Evolutionary conservation across 1,140 invertebrate species (phyloP).

Genomic region (Alviniconcha marisindica): DNA sequence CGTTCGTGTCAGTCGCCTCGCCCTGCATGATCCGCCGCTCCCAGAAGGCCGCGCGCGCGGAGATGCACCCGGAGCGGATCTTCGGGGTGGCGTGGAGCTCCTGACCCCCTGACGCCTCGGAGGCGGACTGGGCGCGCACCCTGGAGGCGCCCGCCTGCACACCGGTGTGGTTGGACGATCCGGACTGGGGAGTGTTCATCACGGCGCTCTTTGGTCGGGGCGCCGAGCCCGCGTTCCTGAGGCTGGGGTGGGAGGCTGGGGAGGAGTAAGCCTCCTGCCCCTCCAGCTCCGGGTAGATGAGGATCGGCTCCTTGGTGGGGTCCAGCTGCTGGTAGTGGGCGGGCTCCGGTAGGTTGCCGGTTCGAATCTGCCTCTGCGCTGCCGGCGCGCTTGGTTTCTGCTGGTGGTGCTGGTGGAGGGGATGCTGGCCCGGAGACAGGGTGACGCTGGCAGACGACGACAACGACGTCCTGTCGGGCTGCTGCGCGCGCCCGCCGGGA

Average conservation of each 20-base stretch:
- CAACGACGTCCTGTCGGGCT: not conserved
- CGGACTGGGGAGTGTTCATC: not conserved
- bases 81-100: constrained; percentile 39
- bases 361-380: not conserved
- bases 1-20: constrained; percentile 25
- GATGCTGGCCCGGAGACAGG: not conserved
- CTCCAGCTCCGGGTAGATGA: not conserved
- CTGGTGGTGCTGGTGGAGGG: not conserved
- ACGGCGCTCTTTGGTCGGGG: constrained; percentile 23
- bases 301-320: not conserved
- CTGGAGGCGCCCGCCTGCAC: not conserved
- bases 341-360: not conserved
- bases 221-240: not conserved
- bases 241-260: not conserved
- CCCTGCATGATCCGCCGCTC: constrained; percentile 62
- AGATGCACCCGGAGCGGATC: constrained; percentile 63
- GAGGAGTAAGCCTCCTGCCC: not conserved
- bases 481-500: not conserved
- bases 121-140: not conserved
- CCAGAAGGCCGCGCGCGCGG: constrained; percentile 67
- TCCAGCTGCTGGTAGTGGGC: constrained; percentile 33
- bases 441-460: not conserved
- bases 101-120: not conserved
- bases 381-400: not conserved
- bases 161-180: not conserved